Base-by-base conservation (phyloP, 2,797 vertebrate genomes). In the Agapornis canus region DNA sequence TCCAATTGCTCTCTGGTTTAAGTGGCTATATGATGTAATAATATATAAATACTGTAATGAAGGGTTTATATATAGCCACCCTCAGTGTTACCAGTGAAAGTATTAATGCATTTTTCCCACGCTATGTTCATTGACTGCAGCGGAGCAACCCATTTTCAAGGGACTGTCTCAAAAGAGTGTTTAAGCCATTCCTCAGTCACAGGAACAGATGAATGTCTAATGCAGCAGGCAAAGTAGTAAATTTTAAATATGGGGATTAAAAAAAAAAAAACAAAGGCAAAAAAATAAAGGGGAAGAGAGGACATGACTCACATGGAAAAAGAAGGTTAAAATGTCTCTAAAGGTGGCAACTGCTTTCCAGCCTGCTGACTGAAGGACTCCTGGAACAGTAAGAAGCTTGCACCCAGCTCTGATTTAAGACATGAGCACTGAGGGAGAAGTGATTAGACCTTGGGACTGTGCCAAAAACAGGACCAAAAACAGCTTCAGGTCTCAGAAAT, bases 41-140 rank as follows among this genome's bases (percentile, higher is more conserved):
- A 96, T 96, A 93, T 76, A 97, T 97, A 95, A 97, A 96, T 97
- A 97, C 94, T 96, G 92, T 95, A 97, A 94, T 92, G 95, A 86
- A 88, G 73, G 51, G 69, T 84, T 92, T 97, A 97, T 97, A 96
- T 96, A 96, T 97, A 96, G 88, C 64, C 49, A 42, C 60, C 73
- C 56, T 94, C 45, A 32, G 69, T 20, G 61, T 69, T 91, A 79
- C 84, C 25, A n/a, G 76, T 84, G 90, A 42, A 96, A 95, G 94
- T 92, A 95, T 96, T 95, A 96, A 97, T 97, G 94, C n/a, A 3
- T 77, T 95, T 95, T 96, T 95, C 95, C 94, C 94, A 97, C 73
- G 77, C 93, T 95, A 96, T 96, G 93, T 82, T 97, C 94, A 59
- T 64, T 89, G 92, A 94, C 92, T 3, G 7, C 80, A 90, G 76